Conservation (phyloP, 2,113 vertebrate species). For the western clawed frog (Xenopus tropicalis) region UCB_Xtro_10.0 CM004444.2:111214501-111215000, state of each 20-base stretch:
- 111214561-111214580: conserved; percentile 68
- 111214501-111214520: conserved; percentile 42
- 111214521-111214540: conserved; percentile 56
- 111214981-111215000: conserved; percentile 31
- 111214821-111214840: conserved; percentile 78
- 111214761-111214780: conserved; percentile 89
- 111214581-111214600: conserved; percentile 72
- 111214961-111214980: conserved; percentile 38
- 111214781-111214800: conserved; percentile 86
- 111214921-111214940: conserved; percentile 60
- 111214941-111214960: conserved; percentile 56
- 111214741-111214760: conserved; percentile 88
- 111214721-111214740: conserved; percentile 87
- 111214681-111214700: conserved; percentile 80
- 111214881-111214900: conserved; percentile 64
- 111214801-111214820: conserved; percentile 76
- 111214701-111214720: conserved; percentile 88
- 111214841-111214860: conserved; percentile 57
- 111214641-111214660: conserved; percentile 81
- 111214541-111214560: conserved; percentile 66
- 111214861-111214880: conserved; percentile 72
- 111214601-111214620: conserved; percentile 75
- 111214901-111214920: conserved; percentile 66
- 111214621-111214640: conserved; percentile 76
- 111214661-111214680: conserved; percentile 86